Evolutionary conservation across 2,113 vertebrate species (phyloP), one percentile per base, ranked within the genome.

Genomic region (Pygoscelis antarcticus): DNA sequence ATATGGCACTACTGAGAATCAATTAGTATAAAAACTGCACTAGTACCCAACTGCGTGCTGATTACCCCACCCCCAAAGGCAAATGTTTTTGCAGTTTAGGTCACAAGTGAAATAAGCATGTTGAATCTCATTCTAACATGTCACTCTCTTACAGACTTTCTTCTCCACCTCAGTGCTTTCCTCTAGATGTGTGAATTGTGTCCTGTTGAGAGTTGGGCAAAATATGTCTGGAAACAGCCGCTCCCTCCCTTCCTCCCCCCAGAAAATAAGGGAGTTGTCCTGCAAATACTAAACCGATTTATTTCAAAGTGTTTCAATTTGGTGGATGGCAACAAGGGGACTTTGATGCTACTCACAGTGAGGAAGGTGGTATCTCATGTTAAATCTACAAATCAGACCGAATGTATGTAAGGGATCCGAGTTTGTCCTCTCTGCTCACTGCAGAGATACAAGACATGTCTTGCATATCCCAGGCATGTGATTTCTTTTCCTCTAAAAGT

Each of bases 41-140:
- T 76, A 58, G 25, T 58, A 47, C 66, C n/a, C 44, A 82, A 30
- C 54, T 85, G 69, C 0, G 1, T 77, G 71, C 46, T 85, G 46
- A 80, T 88, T 93, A 40, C 58, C 70, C 34, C 49, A 36, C 10
- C 22, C 69, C 12, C 47, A 85, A 79, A 83, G 52, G 62, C 77
- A 78, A 95, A 93, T 91, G 27, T 85, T 46, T 76, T 94, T 91
- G 74, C 66, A 72, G 69, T 95, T 82, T 96, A 76, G 90, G 84
- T 95, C 70, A 94, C 71, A 87, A 95, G 93, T 97, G 87, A 93
- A 97, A 91, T 26, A 81, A 92, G 44, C 58, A 13, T 51, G 46
- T 68, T 85, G 65, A 79, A 55, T 84, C 70, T 94, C 77, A 51
- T 84, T 91, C 54, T 76, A 66, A 57, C 10, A 8, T 13, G 44